A percentile compares a stretch with the other conserved stretches of the same genome.
Conservation (phyloP, 1,140 invertebrate species). For the Polypedilum vanderplanki region DNA sequence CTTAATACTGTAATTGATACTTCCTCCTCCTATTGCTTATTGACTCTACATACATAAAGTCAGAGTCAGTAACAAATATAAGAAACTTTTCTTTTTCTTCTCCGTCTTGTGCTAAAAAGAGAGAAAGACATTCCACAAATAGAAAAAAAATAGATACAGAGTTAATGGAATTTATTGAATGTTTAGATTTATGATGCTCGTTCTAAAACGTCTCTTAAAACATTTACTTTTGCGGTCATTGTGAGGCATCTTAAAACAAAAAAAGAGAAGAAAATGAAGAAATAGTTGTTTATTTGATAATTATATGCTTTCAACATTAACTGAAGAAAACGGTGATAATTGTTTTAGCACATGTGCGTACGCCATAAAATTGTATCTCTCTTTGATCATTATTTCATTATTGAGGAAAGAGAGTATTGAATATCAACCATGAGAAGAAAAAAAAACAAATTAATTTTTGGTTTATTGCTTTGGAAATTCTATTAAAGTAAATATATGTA, state of each 20-base stretch:
- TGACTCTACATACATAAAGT: too few species aligned
- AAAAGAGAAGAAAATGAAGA: too few species aligned
- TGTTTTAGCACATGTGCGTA: slow-evolving; percentile 24
- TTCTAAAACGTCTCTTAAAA: neutral
- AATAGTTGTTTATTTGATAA: neutral
- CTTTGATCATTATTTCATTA: too few species aligned
- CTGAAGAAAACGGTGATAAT: slow-evolving; percentile 23
- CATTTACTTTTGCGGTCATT: neutral
- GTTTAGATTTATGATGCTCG: neutral
- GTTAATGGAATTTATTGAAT: slow-evolving; percentile 19
- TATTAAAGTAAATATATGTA: too few species aligned
- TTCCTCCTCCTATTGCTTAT: neutral
- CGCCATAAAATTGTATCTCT: too few species aligned
- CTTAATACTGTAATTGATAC: slow-evolving; percentile 25
- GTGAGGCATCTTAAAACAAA: neutral
- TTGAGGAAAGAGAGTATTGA: too few species aligned
- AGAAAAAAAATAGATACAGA: neutral
- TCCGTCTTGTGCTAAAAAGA: neutral
- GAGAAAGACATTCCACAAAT: neutral
- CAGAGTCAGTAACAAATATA: neutral
- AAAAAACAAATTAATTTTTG: too few species aligned
- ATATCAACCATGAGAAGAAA: too few species aligned
- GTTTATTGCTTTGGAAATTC: too few species aligned
- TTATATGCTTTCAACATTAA: slow-evolving; percentile 14
- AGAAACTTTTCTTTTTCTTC: neutral